A percentile compares a stretch with the other conserved stretches of the same genome.
Conservation (phyloP, 2,113 vertebrate species). For the Gracilinanus agilis region DNA sequence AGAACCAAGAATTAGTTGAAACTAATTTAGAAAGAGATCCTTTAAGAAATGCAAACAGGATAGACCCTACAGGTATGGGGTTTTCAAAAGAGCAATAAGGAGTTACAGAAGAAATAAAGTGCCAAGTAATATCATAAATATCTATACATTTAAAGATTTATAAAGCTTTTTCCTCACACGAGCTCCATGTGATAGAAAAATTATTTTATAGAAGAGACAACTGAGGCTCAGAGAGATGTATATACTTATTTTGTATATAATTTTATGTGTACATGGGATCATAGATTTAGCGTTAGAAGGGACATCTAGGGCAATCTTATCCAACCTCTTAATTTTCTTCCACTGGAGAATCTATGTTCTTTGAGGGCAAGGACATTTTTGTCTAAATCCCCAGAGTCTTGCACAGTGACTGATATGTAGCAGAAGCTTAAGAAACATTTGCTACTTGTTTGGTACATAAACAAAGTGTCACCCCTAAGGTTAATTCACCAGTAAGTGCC, state of each 20-base stretch:
- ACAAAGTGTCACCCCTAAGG: neutral
- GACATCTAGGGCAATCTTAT: neutral
- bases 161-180: neutral
- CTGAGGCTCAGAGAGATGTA: neutral
- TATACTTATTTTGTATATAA: neutral
- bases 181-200: neutral
- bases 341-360: neutral
- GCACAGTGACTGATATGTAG: neutral
- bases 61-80: neutral
- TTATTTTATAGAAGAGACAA: neutral
- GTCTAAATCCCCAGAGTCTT: neutral
- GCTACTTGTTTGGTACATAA: neutral
- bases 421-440: neutral
- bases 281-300: neutral
- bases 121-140: neutral
- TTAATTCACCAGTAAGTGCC: neutral
- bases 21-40: neutral
- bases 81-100: neutral
- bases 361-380: neutral
- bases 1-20: neutral
- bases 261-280: neutral
- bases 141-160: neutral
- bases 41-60: neutral
- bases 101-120: neutral
- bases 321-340: neutral